A percentile compares a stretch with the other conserved stretches of the same genome.
These are phyloP conservation scores for Capitulum mitella DNA, from an alignment of 2,888 invertebrate species.

Conservation along the genomic window DNA sequence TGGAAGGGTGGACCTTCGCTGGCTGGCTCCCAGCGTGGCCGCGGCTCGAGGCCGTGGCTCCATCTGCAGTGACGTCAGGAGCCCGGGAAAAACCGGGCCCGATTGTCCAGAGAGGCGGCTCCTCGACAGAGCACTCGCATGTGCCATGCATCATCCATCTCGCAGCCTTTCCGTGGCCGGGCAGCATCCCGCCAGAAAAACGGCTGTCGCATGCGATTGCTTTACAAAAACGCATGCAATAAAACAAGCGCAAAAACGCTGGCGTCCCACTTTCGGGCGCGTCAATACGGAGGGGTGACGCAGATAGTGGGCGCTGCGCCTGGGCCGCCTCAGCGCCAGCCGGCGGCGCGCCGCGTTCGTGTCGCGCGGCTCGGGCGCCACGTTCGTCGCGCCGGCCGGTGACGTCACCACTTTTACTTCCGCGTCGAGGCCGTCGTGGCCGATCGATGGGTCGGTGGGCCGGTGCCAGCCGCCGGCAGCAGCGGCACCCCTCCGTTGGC, in stretches of 20 bases:
- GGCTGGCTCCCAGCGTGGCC: too few relatives aligned
- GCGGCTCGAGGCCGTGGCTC: too few relatives aligned
- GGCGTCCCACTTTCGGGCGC: neutral
- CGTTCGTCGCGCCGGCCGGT: neutral
- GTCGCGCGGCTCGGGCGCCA: neutral
- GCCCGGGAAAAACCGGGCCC: too few relatives aligned
- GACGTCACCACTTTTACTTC: slow-evolving; percentile 12
- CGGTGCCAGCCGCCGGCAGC: neutral
- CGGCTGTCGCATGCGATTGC: neutral
- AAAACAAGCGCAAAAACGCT: neutral
- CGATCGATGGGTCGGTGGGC: neutral
- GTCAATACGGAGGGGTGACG: neutral
- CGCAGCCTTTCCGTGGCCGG: neutral
- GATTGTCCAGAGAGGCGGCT: too few relatives aligned
- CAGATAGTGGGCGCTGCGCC: neutral
- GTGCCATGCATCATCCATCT: neutral
- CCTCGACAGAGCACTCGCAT: too few relatives aligned
- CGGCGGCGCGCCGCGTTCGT: neutral
- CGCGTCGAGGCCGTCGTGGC: neutral
- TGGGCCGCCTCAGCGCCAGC: neutral
- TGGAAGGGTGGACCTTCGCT: too few relatives aligned
- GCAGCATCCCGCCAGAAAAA: neutral
- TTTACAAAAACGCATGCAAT: neutral
- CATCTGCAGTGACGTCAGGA: too few relatives aligned
- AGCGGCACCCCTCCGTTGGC: neutral